Evolutionary conservation across 2,888 invertebrate genomes (phyloP).

Genomic region (Leptinotarsa rubiginosa): DNA sequence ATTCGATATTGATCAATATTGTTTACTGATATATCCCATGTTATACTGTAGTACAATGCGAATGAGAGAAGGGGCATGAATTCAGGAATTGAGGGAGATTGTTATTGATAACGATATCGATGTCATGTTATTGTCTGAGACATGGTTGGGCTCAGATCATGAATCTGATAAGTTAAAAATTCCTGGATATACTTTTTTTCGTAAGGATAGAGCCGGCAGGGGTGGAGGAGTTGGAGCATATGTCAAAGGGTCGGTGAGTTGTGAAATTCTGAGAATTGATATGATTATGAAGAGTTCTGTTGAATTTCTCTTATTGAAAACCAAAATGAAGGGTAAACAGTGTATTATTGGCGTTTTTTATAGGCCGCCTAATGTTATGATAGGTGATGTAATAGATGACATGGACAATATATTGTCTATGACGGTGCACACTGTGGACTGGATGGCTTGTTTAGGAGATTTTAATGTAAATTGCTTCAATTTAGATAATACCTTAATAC

Average conservation of each 20-base stretch:
- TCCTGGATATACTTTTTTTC: no score
- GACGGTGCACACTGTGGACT: slow-evolving; percentile 27
- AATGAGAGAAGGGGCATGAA: no score
- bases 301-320: slow-evolving; percentile 29
- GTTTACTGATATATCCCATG: no score
- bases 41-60: no score
- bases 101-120: no score
- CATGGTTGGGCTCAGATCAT: no score
- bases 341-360: slow-evolving; percentile 29
- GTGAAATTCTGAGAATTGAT: slow-evolving; percentile 23
- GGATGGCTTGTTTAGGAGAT: slow-evolving; percentile 26
- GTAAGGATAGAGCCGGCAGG: no score
- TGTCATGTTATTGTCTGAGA: no score
- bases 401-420: slow-evolving; percentile 31
- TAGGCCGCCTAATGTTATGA: slow-evolving; percentile 23
- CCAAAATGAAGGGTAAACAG: neutral
- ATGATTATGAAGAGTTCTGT: neutral
- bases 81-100: no score
- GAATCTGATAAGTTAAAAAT: no score
- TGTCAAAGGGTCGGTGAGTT: neutral
- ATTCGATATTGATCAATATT: no score
- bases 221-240: no score
- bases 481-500: slow-evolving; percentile 26
- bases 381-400: slow-evolving; percentile 26
- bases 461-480: slow-evolving; percentile 33